Base-by-base conservation (phyloP, 2,888 invertebrate genomes). In the Agonopterix arenella region DNA sequence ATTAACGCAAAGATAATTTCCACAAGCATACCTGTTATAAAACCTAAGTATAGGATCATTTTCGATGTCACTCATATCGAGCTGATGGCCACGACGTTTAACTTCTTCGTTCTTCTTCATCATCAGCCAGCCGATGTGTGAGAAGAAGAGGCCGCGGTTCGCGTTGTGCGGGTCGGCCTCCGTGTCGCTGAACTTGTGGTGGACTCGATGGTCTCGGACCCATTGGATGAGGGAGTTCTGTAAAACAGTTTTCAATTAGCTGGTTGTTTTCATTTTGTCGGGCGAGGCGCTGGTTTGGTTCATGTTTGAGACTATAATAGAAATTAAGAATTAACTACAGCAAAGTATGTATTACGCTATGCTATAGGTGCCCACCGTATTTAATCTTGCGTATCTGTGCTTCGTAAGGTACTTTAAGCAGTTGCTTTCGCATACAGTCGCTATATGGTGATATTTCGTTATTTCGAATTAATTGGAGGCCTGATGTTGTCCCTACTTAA, bases 121-220 rank as follows among this genome's bases (percentile, higher is more conserved):
- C 74, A 97, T 83, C 40, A 97, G 84, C 97, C 97, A 97, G 43
- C 97, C 97, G 56, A 97, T 91, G 77, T 97, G 97, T 0, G 97
- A 91, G 82, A 97, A 97, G 90, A 97, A 97, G 76, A 97, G 93
- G 1, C 97, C 97, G 36, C 96, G 89, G 48, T 86, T 93, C 0
- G 95, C 94, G 68, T 96, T 95, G 74, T 96, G 95, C 0, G 96
- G 96, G 73, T 96, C 96, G 0, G 95, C 96, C 55, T 95, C 91
- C 0, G 96, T 96, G 71, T 96, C 96, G 55, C 93, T 94, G 88
- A 91, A 96, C 70, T 96, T 96, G 83, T 96, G 96, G 67, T 96
- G 94, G 10, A 94, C 91, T 48, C 94, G 80, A 69, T 93, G 93
- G 60, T 93, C 93, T 45, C 93, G 86, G 0, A 93, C 91, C 93